phyloP scores from a whole-genome alignment of 2,888 invertebrate species.

The Eurytoma californica region DNA sequence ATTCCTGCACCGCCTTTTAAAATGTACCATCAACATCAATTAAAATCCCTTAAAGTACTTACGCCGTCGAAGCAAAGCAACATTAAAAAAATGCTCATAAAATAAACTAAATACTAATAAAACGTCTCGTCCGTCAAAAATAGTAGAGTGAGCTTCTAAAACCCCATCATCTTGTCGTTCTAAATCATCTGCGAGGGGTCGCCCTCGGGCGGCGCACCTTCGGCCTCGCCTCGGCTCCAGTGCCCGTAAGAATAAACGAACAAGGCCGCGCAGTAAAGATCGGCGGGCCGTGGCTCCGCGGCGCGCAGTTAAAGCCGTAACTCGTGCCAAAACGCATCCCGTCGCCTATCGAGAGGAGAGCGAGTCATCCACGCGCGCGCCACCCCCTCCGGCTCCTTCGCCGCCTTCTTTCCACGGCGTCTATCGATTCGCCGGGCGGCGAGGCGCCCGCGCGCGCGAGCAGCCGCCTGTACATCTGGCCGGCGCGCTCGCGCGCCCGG shows the following conservation, averaged over 20 bases:
- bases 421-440: too few relatives aligned
- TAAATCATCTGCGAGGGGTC: too few relatives aligned
- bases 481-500: neutral
- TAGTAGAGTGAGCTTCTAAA: too few relatives aligned
- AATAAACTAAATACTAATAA: too few relatives aligned
- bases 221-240: neutral
- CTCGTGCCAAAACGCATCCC: conserved; percentile 63
- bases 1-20: too few relatives aligned
- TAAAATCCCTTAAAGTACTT: too few relatives aligned
- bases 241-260: conserved; percentile 60
- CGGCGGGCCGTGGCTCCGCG: conserved; percentile 49
- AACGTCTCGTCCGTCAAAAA: too few relatives aligned
- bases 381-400: conserved; percentile 17
- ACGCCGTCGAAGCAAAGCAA: too few relatives aligned
- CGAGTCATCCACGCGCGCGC: neutral
- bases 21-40: too few relatives aligned
- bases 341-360: conserved; percentile 49
- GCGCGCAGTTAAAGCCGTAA: conserved; percentile 60
- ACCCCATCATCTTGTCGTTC: too few relatives aligned
- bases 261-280: conserved; percentile 61
- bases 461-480: neutral
- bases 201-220: too few relatives aligned
- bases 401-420: neutral
- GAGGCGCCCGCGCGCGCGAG: neutral
- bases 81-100: too few relatives aligned